Evolutionary conservation across 2,888 invertebrate species (phyloP).

Genomic region (Amphipyra tragopoginis): DNA sequence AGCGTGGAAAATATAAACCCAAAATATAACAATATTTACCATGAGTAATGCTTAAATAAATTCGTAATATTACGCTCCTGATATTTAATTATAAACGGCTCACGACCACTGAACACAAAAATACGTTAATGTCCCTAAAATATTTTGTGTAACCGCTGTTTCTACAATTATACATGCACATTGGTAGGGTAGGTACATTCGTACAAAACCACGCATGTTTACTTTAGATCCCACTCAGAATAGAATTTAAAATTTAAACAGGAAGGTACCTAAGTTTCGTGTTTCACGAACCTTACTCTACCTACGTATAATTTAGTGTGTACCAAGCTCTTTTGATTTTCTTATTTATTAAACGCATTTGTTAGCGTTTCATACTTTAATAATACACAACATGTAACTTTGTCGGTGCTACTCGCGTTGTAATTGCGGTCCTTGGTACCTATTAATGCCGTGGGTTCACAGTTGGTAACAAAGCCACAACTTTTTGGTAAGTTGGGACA

Average conservation of each 20-base stretch:
- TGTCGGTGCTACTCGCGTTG: conserved; percentile 37
- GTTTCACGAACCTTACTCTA: conserved; percentile 43
- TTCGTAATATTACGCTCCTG: conserved; percentile 22
- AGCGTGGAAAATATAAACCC: background rate
- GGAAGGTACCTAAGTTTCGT: conserved; percentile 58
- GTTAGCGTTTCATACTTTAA: conserved; percentile 27
- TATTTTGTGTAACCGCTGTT: conserved; percentile 23
- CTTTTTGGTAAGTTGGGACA: conserved; percentile 59
- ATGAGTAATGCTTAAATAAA: conserved; percentile 9
- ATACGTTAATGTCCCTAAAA: conserved; percentile 32
- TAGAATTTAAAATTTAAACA: conserved; percentile 67
- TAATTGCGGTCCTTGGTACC: conserved; percentile 61
- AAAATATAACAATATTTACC: conserved; percentile 7
- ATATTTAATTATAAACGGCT: conserved; percentile 10
- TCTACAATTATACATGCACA: conserved; percentile 38
- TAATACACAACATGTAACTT: conserved; percentile 27
- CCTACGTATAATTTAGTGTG: conserved; percentile 37
- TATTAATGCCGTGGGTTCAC: conserved; percentile 48
- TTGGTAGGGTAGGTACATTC: conserved; percentile 9
- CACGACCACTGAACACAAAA: conserved; percentile 18
- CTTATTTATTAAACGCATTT: conserved; percentile 46
- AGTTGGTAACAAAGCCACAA: conserved; percentile 62
- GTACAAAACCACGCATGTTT: conserved; percentile 48
- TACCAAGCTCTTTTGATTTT: conserved; percentile 45
- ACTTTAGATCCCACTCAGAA: conserved; percentile 59